Evolutionary conservation across 2,113 vertebrate genomes (phyloP).

Genomic region (Calidris pygmaea): DNA sequence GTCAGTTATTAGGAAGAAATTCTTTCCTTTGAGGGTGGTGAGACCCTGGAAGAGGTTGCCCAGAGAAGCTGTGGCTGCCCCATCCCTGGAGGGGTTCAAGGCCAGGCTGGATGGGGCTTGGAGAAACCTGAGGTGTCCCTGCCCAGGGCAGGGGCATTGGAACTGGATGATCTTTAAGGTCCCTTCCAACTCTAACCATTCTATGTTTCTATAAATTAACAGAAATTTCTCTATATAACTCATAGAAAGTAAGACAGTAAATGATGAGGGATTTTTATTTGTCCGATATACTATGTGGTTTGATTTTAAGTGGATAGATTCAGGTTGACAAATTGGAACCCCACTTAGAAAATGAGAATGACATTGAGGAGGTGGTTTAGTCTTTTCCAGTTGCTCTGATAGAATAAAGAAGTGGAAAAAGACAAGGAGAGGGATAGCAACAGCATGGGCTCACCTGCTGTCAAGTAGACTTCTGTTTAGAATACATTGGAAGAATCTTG

Average conservation of each 20-base stretch:
- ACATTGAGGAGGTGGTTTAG: neutral
- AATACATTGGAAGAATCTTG: neutral
- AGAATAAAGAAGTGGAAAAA: neutral
- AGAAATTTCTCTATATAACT: neutral
- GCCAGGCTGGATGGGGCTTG: neutral
- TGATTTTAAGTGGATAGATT: neutral
- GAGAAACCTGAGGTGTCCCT: neutral
- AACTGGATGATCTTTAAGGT: neutral
- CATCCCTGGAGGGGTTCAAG: neutral
- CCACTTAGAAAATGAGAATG: neutral
- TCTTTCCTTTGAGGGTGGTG: neutral
- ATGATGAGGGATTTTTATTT: neutral
- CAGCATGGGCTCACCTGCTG: neutral
- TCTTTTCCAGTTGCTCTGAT: neutral
- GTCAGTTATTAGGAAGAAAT: neutral
- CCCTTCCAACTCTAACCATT: neutral
- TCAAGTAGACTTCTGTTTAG: neutral
- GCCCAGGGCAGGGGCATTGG: no score
- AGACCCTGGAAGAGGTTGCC: neutral
- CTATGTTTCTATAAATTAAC: neutral
- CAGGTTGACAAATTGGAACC: neutral
- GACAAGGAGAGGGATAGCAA: neutral
- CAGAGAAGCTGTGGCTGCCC: neutral
- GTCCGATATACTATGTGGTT: neutral
- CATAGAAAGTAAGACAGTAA: neutral